These are phyloP conservation scores for Serinus canaria DNA, from an alignment of 2,113 vertebrate species.

Conservation along the genomic window DNA sequence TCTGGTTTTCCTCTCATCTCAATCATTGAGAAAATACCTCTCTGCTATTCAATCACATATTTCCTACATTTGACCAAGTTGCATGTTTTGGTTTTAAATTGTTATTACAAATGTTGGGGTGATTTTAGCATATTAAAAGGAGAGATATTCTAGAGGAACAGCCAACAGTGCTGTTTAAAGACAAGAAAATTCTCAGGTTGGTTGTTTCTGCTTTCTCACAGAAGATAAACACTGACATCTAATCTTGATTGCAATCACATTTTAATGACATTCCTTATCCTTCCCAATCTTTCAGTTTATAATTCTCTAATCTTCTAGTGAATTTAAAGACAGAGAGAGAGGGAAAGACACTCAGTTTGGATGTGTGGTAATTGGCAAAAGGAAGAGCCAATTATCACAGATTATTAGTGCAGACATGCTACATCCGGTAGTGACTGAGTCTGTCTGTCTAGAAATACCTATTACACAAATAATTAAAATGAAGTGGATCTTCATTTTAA, in stretches of 20 bases:
- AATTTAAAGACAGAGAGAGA: neutral
- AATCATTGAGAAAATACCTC: slow-evolving; percentile 28
- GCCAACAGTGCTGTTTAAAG: neutral
- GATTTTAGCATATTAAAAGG: neutral
- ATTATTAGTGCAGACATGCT: slow-evolving; percentile 69
- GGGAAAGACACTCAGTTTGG: neutral
- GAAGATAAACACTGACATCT: neutral
- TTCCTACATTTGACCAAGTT: neutral
- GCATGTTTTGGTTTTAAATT: neutral
- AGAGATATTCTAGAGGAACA: neutral
- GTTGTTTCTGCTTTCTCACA: slow-evolving; percentile 10
- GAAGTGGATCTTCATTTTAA: neutral
- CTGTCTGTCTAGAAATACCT: slow-evolving; percentile 71
- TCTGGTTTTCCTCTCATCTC: slow-evolving; percentile 8
- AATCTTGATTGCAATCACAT: slow-evolving; percentile 29
- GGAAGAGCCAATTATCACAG: slow-evolving; percentile 65
- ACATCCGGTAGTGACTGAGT: slow-evolving; percentile 56
- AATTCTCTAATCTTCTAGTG: slow-evolving; percentile 1
- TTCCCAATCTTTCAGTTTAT: slow-evolving; percentile 45
- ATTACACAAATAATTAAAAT: slow-evolving; percentile 71
- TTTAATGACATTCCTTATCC: slow-evolving; percentile 35
- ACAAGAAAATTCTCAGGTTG: neutral
- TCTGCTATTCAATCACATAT: neutral
- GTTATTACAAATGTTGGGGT: neutral
- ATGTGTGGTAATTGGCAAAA: slow-evolving; percentile 65